Evolutionary conservation across 2,888 invertebrate species (phyloP).

Genomic region (Perizoma affinitatum): DNA sequence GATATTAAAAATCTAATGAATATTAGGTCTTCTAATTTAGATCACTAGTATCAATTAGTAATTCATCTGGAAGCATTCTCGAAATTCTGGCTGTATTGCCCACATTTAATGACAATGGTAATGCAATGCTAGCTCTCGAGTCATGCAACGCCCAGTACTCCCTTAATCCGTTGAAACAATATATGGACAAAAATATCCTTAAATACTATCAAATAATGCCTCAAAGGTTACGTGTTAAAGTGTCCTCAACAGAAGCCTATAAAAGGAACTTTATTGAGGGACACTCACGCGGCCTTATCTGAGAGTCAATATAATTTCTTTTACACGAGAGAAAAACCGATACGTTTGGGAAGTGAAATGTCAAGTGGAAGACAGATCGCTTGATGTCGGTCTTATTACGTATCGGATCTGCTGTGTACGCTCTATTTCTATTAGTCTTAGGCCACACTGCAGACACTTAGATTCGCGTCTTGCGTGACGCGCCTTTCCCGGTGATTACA

Average conservation of each 20-base stretch:
- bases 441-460: neutral
- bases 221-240: conserved; percentile 5
- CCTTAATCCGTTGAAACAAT: no score
- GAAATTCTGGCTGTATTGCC: neutral
- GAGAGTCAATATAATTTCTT: conserved; percentile 42
- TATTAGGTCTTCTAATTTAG: no score
- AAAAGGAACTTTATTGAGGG: conserved; percentile 28
- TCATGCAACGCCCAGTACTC: no score
- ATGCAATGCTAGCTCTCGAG: no score
- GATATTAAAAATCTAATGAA: no score
- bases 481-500: no score
- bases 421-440: neutral
- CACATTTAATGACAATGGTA: neutral
- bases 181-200: neutral
- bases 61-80: no score
- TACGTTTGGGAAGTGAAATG: conserved; percentile 47
- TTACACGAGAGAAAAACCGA: conserved; percentile 36
- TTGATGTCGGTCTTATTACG: conserved; percentile 24
- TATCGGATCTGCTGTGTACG: conserved; percentile 3
- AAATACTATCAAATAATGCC: conserved; percentile 3
- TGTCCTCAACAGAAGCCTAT: conserved; percentile 12
- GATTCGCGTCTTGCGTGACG: no score
- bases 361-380: conserved; percentile 41
- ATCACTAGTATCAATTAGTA: no score
- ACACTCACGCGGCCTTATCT: conserved; percentile 16